These are phyloP conservation scores for Sphaerophoria taeniata DNA, from an alignment of 2,888 invertebrate genomes.

Conservation along the genomic window DNA sequence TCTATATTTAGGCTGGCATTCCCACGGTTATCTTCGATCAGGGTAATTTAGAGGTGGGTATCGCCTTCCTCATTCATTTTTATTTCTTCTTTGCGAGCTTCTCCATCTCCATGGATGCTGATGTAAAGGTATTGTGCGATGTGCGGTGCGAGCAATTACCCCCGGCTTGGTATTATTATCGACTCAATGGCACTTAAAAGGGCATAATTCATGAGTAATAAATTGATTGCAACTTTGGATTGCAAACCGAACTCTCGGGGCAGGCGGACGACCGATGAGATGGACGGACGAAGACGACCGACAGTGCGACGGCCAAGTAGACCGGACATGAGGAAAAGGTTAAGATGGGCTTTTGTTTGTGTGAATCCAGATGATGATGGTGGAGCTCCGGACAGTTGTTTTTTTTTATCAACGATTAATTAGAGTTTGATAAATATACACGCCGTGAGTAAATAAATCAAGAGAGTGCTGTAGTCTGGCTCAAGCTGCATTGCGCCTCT, in stretches of 20 bases:
- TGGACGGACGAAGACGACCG: neutral
- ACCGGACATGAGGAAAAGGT: neutral
- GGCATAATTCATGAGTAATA: constrained; percentile 81
- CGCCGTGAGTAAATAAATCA: constrained; percentile 84
- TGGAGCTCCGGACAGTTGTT: constrained; percentile 52
- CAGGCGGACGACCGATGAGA: constrained; percentile 19
- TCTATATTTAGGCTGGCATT: constrained; percentile 37
- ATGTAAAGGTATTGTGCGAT: constrained; percentile 7
- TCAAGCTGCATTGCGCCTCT: neutral
- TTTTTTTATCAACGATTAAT: constrained; percentile 83
- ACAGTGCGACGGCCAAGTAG: neutral
- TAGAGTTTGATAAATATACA: constrained; percentile 83
- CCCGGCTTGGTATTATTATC: constrained; percentile 62
- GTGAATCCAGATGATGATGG: constrained; percentile 5
- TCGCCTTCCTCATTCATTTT: constrained; percentile 24
- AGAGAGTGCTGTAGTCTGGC: constrained; percentile 22
- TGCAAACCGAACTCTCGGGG: constrained; percentile 42
- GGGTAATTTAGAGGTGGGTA: constrained; percentile 46
- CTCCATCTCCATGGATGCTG: neutral
- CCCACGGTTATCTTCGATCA: constrained; percentile 63
- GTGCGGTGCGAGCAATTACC: constrained; percentile 59
- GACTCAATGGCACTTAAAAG: constrained; percentile 79
- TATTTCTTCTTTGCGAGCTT: constrained; percentile 2
- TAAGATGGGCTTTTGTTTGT: neutral
- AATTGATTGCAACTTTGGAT: constrained; percentile 78